These are phyloP conservation scores for Panurus biarmicus DNA, from an alignment of 2,113 vertebrate genomes.

Conservation along the genomic window DNA sequence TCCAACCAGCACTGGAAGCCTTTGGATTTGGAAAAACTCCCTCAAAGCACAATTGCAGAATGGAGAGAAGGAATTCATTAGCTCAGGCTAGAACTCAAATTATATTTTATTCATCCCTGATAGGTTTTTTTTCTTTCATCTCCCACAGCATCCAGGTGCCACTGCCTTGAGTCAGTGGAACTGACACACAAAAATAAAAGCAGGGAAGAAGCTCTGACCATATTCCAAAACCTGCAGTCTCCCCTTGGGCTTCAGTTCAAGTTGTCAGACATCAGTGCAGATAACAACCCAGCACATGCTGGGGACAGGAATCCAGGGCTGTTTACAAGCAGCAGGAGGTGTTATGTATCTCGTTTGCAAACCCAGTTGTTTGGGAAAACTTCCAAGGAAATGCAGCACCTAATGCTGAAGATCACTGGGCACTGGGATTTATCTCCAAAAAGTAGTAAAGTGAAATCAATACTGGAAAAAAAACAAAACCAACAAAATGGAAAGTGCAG, in stretches of 20 bases:
- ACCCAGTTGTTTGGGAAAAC: conserved; percentile 15
- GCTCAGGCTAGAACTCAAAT: not conserved
- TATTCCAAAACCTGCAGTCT: not conserved
- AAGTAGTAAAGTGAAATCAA: not conserved
- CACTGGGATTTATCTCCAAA: not conserved
- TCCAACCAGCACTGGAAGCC: not conserved
- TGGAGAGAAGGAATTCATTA: conserved; percentile 2
- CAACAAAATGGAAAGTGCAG: not conserved
- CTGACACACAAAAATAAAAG: not conserved
- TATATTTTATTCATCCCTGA: conserved; percentile 17
- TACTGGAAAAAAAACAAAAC: not conserved
- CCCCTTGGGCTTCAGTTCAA: not conserved
- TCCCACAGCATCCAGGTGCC: conserved; percentile 15
- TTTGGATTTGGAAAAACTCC: not conserved
- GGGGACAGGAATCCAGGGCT: conserved; percentile 7
- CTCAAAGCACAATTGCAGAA: not conserved
- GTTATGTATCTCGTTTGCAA: conserved; percentile 27
- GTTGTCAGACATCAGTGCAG: conserved; percentile 24
- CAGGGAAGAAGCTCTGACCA: not conserved
- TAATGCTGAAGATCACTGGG: not conserved
- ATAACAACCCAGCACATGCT: conserved; percentile 21
- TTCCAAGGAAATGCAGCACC: conserved; percentile 8
- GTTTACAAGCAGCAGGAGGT: conserved; percentile 15
- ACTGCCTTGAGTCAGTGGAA: not conserved
- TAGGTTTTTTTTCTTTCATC: conserved; percentile 13